Evolutionary conservation across 2,113 vertebrate genomes (phyloP), one percentile per base, ranked within the genome.

Genomic region (Charadrius vociferus): DNA sequence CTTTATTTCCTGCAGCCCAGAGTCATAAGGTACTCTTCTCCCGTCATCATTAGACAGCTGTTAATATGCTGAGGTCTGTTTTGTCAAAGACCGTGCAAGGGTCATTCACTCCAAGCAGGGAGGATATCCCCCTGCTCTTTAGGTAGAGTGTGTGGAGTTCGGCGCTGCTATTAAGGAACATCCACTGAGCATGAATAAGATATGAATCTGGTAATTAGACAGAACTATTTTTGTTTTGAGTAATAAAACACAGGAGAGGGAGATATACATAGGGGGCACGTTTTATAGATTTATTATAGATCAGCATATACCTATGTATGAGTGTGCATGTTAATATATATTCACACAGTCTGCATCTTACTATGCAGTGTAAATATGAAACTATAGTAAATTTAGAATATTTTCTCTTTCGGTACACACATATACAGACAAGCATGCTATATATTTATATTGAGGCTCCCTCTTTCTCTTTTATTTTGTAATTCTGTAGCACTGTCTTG

Each of bases 401-500:
- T 87, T 93, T 95, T 67, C 39, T 78, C 27, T 86, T 94, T 81
- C 0, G 0, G 14, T 91, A 39, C 27, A 22, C 36, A 22, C 34
- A 61, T 39, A 65, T 13, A 30, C 26, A 93, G 72, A 84, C 37
- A 17, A 3, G 1, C n/a, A 63, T 1, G 16, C 81, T 83, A 67
- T 63, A 52, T 79, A 82, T 90, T 93, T 92, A 80, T 92, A 80
- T 34, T 1, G 4, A 95, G 67, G 52, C 34, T 90, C 37, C 21
- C 41, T 56, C 29, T 49, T 43, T 75, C 61, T 61, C 5, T 81
- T 79, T 72, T 56, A 86, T 89, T 97, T 88, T 50, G 78, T 81
- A 87, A 96, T 95, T 96, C 47, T 19, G 93, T 97, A 95, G 85
- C 89, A 97, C 94, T 92, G 81, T 93, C 73, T 94, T 95, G 96